Evolutionary conservation across 2,113 vertebrate species (phyloP).

Genomic region (Loxodonta africana): DNA sequence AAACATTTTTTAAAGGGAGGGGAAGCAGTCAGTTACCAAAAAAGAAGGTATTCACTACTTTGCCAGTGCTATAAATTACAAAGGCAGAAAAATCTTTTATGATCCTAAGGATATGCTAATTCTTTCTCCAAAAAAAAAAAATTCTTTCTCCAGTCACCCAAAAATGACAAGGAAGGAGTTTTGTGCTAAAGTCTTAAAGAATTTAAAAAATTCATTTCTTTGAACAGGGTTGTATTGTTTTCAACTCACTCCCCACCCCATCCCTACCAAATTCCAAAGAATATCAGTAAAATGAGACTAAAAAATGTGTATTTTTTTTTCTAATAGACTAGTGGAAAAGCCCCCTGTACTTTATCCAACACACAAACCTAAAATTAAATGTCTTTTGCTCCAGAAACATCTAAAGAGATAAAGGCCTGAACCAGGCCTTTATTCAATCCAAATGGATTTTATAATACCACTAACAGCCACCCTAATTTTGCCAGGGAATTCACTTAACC

Average conservation of each 20-base stretch:
- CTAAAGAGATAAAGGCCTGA: background rate
- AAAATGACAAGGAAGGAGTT: constrained; percentile 40
- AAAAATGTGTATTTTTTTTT: background rate
- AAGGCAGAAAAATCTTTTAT: constrained; percentile 82
- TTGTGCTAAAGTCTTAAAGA: background rate
- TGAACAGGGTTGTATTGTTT: constrained; percentile 29
- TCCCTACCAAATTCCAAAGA: constrained; percentile 27
- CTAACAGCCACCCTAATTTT: background rate
- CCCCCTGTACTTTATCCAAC: background rate
- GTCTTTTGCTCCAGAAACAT: constrained; percentile 35
- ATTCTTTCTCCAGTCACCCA: constrained; percentile 74
- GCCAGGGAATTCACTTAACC: background rate
- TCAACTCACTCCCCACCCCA: background rate
- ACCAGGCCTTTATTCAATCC: background rate
- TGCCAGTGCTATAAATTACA: constrained; percentile 76
- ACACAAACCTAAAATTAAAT: background rate
- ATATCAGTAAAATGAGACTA: constrained; percentile 26
- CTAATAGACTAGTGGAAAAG: background rate
- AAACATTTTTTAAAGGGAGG: constrained; percentile 73
- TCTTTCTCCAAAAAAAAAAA: constrained; percentile 65
- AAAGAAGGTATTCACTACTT: constrained; percentile 41
- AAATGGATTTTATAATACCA: background rate
- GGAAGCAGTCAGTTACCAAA: constrained; percentile 62
- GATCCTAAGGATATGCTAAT: constrained; percentile 78
- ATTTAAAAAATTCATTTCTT: constrained; percentile 59